Evolutionary conservation across 2,113 vertebrate genomes (phyloP), one percentile per base, ranked within the genome.

Genomic region (Onychostruthus taczanowskii): DNA sequence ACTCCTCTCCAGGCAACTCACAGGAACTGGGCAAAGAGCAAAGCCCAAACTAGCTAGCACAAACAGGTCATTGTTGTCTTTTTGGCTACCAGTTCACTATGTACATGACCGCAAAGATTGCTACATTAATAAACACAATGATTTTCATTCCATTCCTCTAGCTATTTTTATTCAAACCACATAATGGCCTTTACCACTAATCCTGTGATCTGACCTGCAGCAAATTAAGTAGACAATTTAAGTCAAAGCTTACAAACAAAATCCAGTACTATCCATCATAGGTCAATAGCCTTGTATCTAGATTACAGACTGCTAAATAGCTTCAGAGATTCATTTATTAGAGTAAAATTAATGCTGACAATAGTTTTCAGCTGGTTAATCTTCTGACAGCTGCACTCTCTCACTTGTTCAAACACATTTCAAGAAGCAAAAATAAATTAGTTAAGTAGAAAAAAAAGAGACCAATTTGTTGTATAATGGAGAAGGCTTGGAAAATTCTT

Each of bases 291-390:
- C 95, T 97, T 97, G 93, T 97, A 96, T 97, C 97, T 97, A 97
- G 96, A 98, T 98, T 98, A 98, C 94, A 97, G 96, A 95, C 87
- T 97, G 95, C 96, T 98, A 97, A 98, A 97, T 96, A 98, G 97
- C 97, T 98, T 98, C 96, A 97, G 96, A 98, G 96, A 97, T 95
- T 97, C 96, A 98, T 97, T 98, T 98, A 98, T 97, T 98, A 98
- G 96, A 98, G 80, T 87, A 97, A 97, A 98, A 98, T 97, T 97
- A 98, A 98, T 98, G 97, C 97, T 98, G 97, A 98, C 98, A 98
- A 97, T 97, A 96, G 96, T 97, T 98, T 96, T 98, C 97, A 98
- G 98, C 95, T 98, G 98, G 96, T 98, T 98, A 98, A 97, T 98
- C 97, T 98, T 98, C 97, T 97, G 98, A 98, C 97, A 98, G 97